These are phyloP conservation scores for Dendrocincla tyrannina DNA, from an alignment of 2,797 vertebrate species.

Conservation along the genomic window DNA sequence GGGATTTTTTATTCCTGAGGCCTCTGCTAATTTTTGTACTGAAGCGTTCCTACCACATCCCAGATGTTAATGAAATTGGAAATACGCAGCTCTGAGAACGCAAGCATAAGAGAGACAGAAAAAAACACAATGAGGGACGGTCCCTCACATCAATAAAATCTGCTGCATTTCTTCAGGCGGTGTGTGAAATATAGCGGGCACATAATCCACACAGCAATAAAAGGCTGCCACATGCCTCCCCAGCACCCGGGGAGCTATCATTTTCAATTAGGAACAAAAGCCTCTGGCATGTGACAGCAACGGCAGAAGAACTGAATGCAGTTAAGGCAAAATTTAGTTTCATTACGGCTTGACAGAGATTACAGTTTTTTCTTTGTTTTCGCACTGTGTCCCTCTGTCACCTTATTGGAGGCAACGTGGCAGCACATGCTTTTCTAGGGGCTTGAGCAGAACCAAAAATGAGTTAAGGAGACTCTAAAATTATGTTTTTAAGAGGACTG, in stretches of 20 bases:
- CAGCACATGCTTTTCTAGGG: background rate
- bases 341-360: background rate
- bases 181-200: slow-evolving; percentile 38
- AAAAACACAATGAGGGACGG: background rate
- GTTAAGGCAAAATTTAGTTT: slow-evolving; percentile 53
- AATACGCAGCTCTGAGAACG: background rate
- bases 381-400: background rate
- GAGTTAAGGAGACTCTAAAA: background rate
- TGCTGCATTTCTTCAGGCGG: slow-evolving; percentile 40
- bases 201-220: slow-evolving; percentile 30
- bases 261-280: slow-evolving; percentile 65
- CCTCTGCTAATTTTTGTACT: background rate
- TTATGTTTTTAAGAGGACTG: background rate
- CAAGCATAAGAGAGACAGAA: background rate
- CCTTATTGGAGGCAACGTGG: rapidly evolving
- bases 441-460: background rate
- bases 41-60: background rate
- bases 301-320: background rate
- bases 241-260: slow-evolving; percentile 38
- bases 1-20: background rate
- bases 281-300: slow-evolving; percentile 5
- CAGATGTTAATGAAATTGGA: slow-evolving; percentile 21
- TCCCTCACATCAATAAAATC: slow-evolving; percentile 51
- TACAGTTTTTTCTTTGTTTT: slow-evolving; percentile 19
- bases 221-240: slow-evolving; percentile 33